Percentiles rank a stretch among this genome's conserved stretches.
phyloP scores from a whole-genome alignment of 2,888 invertebrate species.

The Nemotelus nigrinus region DNA sequence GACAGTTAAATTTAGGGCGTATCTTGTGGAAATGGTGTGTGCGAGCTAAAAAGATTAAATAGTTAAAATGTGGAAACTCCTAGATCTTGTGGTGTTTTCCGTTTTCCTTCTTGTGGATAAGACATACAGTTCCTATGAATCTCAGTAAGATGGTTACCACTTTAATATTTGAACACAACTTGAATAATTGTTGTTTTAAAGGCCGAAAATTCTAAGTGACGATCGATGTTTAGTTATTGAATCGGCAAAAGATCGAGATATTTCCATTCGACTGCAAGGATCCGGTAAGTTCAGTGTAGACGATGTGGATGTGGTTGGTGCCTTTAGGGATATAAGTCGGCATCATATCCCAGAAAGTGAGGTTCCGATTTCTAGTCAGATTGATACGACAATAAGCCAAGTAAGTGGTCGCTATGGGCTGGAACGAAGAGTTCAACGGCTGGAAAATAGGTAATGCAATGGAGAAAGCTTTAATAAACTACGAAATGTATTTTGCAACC shows the following conservation, averaged over 20 bases:
- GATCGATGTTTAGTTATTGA: conserved; percentile 83
- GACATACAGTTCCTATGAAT: background rate
- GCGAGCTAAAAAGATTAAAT: no score
- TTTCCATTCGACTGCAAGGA: conserved; percentile 75
- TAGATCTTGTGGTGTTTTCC: background rate
- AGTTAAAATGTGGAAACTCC: no score
- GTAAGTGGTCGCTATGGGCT: conserved; percentile 52
- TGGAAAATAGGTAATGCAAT: conserved; percentile 52
- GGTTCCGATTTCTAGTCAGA: background rate
- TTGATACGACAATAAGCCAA: background rate
- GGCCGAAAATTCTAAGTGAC: conserved; percentile 63
- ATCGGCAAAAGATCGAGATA: conserved; percentile 79
- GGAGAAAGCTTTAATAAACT: background rate
- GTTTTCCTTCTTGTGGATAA: background rate
- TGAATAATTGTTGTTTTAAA: conserved; percentile 7
- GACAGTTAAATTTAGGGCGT: conserved; percentile 7
- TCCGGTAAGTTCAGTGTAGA: conserved; percentile 76
- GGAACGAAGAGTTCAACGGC: conserved; percentile 47
- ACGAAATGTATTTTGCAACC: background rate
- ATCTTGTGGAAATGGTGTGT: background rate
- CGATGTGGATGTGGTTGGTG: conserved; percentile 71
- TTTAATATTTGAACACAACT: background rate
- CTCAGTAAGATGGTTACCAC: conserved; percentile 15
- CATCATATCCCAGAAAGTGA: conserved; percentile 20
- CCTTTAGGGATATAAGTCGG: conserved; percentile 55